phyloP scores from a whole-genome alignment of 37 sponge, comb jelly and placozoan species.

The Eunapius fragilis region DNA sequence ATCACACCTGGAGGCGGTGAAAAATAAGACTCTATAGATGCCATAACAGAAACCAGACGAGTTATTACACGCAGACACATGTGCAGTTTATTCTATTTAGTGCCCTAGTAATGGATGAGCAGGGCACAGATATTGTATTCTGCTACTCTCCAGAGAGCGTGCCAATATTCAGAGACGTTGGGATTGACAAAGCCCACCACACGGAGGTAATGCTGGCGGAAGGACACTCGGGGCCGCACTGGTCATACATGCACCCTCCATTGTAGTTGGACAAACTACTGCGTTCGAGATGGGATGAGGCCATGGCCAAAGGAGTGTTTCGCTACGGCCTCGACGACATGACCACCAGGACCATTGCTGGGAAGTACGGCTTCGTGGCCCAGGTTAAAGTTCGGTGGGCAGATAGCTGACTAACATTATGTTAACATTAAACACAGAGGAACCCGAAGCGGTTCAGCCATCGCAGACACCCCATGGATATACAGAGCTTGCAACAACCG shows the following conservation, averaged over 20 bases:
- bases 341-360: conserved; percentile 36
- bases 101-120: conserved; percentile 3
- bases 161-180: conserved; percentile 14
- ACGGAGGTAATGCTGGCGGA: background rate
- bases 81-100: background rate
- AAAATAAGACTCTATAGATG: conserved; percentile 35
- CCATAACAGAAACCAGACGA: conserved; percentile 4
- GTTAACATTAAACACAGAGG: conserved; percentile 9
- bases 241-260: background rate
- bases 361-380: conserved; percentile 58
- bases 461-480: conserved; percentile 58
- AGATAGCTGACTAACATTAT: background rate
- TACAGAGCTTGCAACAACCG: conserved; percentile 55
- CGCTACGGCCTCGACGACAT: conserved; percentile 60
- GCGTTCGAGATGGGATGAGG: conserved; percentile 49
- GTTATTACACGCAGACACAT: background rate
- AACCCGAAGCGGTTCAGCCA: conserved; percentile 80
- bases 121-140: conserved; percentile 1
- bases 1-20: conserved; percentile 75
- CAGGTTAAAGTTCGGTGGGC: conserved; percentile 21
- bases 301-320: conserved; percentile 60
- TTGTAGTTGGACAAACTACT: conserved; percentile 57
- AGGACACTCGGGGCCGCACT: background rate
- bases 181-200: background rate
- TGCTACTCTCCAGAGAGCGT: background rate